phyloP scores from a whole-genome alignment of 1,140 invertebrate genomes.

The Eueides isabella region DNA sequence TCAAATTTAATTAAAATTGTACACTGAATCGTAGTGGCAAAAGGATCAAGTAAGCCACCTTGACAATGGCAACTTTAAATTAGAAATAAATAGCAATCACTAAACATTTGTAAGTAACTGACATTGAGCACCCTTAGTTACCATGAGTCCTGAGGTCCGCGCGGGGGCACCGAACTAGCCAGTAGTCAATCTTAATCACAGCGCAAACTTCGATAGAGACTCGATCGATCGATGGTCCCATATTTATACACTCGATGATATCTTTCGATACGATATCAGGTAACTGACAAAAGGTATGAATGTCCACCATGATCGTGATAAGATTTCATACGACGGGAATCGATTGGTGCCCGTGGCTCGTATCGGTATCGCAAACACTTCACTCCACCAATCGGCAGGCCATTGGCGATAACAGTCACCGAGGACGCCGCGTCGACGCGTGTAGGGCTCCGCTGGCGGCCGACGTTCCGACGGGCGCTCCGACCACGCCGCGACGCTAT shows the following conservation, averaged over 20 bases:
- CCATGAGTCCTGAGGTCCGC: constrained; percentile 34
- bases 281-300: constrained; percentile 69
- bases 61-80: neutral
- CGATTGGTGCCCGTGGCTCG: constrained; percentile 68
- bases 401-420: constrained; percentile 58
- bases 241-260: constrained; percentile 81
- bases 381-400: constrained; percentile 70
- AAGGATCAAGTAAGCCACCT: neutral
- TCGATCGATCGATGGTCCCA: constrained; percentile 79
- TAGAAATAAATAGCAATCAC: constrained; percentile 15
- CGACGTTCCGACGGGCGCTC: constrained; percentile 37
- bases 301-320: constrained; percentile 79
- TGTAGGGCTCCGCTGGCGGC: constrained; percentile 43
- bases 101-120: constrained; percentile 13
- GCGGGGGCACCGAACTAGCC: constrained; percentile 37
- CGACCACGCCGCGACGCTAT: constrained; percentile 57
- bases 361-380: constrained; percentile 77
- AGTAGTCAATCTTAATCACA: constrained; percentile 64
- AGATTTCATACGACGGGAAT: constrained; percentile 70
- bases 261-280: constrained; percentile 78
- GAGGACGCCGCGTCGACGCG: constrained; percentile 37
- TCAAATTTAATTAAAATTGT: neutral
- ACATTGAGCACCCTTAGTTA: constrained; percentile 39
- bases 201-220: constrained; percentile 75
- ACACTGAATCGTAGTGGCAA: constrained; percentile 14